A percentile compares a stretch with the other conserved stretches of the same genome.
These are phyloP conservation scores for Aphelinus certus DNA, from an alignment of 1,140 invertebrate genomes.

Conservation along the genomic window DNA sequence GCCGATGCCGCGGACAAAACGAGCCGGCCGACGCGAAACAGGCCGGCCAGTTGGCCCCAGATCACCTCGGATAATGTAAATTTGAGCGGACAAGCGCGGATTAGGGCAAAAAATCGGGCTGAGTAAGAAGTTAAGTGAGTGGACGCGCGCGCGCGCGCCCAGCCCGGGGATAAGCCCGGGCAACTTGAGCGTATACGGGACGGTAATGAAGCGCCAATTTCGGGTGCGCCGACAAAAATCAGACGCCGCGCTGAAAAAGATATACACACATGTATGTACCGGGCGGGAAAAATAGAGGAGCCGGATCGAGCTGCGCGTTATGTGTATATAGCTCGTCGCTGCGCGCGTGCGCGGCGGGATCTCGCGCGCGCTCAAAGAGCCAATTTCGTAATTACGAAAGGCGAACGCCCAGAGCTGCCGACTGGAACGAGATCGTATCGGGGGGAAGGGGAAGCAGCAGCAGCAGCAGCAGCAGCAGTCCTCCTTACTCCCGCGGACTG, in stretches of 20 bases:
- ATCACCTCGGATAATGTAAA: conserved; percentile 35
- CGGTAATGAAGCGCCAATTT: conserved; percentile 26
- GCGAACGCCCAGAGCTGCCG: conserved; percentile 44
- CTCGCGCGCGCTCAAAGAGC: conserved; percentile 45
- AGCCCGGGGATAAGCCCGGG: not conserved
- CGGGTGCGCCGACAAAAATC: not conserved
- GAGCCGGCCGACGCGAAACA: too few relatives aligned
- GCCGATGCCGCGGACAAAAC: not conserved
- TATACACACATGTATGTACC: not conserved
- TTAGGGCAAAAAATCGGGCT: conserved; percentile 35
- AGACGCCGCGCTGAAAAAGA: too few relatives aligned
- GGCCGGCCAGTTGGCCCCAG: not conserved
- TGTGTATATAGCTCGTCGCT: not conserved
- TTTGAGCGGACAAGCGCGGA: conserved; percentile 37
- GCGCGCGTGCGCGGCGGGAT: conserved; percentile 5
- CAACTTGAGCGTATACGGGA: too few relatives aligned
- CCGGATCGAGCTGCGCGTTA: not conserved
- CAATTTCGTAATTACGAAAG: conserved; percentile 56
- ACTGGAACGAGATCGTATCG: conserved; percentile 55
- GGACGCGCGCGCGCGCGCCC: not conserved
- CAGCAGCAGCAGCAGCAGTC: conserved; percentile 3
- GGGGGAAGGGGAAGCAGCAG: conserved; percentile 6
- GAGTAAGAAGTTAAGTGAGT: conserved; percentile 34
- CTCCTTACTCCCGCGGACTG: conserved; percentile 42
- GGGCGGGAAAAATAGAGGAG: not conserved